Conservation (phyloP, 2,888 invertebrate species). For the Mesorhabditis sp. region DNA sequence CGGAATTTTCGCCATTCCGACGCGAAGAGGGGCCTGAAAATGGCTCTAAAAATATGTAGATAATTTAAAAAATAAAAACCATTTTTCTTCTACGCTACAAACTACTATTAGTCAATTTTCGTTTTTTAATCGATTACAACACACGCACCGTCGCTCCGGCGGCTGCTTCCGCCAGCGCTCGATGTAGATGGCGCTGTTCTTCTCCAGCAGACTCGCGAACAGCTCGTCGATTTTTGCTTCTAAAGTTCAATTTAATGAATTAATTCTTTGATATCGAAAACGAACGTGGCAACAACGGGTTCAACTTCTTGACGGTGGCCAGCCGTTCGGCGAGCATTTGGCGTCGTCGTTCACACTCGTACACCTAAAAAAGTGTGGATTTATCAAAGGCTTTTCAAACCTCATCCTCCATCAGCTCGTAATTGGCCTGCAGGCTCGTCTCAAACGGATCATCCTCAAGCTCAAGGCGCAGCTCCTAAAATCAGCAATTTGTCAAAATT, state of each 20-base stretch:
- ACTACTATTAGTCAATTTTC: too few relatives aligned
- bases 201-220: constrained; percentile 78
- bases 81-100: background rate
- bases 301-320: constrained; percentile 76
- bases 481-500: constrained; percentile 2
- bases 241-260: constrained; percentile 24
- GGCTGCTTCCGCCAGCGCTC: constrained; percentile 66
- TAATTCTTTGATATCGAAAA: constrained; percentile 51
- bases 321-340: constrained; percentile 83
- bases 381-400: constrained; percentile 5
- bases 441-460: constrained; percentile 97
- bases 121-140: too few relatives aligned
- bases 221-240: constrained; percentile 72
- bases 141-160: constrained; percentile 9
- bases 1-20: constrained; percentile 71
- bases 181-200: constrained; percentile 91
- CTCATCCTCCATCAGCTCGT: constrained; percentile 88
- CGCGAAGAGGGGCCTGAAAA: constrained; percentile 72
- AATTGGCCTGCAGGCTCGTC: constrained; percentile 77
- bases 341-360: constrained; percentile 83
- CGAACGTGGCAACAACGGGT: constrained; percentile 69
- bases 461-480: constrained; percentile 78
- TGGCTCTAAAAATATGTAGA: background rate
- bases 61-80: background rate
- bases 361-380: constrained; percentile 64